phyloP scores from a whole-genome alignment of 2,797 vertebrate species.

The Rousettus madagascariensis region DNA sequence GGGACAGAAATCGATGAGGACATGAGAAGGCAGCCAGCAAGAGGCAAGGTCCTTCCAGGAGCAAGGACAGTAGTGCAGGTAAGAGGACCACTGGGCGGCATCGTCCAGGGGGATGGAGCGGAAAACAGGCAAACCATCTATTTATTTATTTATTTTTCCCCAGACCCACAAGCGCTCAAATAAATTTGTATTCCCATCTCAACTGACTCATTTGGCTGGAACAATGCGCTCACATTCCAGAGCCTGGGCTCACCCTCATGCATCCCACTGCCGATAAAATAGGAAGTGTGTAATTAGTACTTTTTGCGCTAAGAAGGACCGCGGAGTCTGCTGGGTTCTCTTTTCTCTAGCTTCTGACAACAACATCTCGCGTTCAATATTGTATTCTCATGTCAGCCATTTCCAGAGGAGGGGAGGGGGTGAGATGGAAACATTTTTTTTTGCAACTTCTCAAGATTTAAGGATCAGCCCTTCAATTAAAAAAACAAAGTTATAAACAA shows the following conservation, averaged over 20 bases:
- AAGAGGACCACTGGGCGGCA: neutral
- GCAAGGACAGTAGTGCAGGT: neutral
- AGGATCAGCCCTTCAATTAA: neutral
- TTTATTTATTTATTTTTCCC: neutral
- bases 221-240: constrained; percentile 61
- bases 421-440: neutral
- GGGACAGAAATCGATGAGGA: neutral
- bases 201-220: constrained; percentile 59
- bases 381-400: neutral
- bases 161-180: neutral
- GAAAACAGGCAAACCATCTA: neutral
- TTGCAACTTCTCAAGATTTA: neutral
- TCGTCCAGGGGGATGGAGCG: neutral
- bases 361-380: neutral
- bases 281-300: constrained; percentile 7
- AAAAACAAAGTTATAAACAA: neutral
- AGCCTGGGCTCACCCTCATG: neutral
- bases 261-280: neutral
- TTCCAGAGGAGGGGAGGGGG: neutral
- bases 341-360: neutral
- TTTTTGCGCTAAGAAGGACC: neutral
- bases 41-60: neutral
- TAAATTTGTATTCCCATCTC: constrained; percentile 50
- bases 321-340: neutral
- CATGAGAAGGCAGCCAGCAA: neutral